A percentile compares a stretch with the other conserved stretches of the same genome.
Evolutionary conservation across 2,888 invertebrate genomes (phyloP).

Genomic region (Rhamphomyia laevipes): DNA sequence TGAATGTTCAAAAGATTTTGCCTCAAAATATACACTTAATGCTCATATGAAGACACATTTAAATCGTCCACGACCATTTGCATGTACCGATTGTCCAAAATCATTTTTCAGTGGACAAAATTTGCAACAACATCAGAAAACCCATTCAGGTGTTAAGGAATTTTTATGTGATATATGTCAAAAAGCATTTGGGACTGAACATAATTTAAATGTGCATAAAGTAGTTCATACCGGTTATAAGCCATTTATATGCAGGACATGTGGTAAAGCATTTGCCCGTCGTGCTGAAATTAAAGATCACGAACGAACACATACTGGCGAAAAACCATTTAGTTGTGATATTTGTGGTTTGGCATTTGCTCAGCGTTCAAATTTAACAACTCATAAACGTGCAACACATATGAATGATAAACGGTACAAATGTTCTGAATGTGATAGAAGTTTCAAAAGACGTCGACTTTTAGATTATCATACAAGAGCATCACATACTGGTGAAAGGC

Average conservation of each 20-base stretch:
- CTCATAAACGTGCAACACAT: constrained; percentile 68
- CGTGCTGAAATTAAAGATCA: constrained; percentile 71
- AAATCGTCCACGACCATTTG: constrained; percentile 52
- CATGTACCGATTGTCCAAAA: constrained; percentile 56
- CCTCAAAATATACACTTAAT: constrained; percentile 66
- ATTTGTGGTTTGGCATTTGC: constrained; percentile 67
- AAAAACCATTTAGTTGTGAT: constrained; percentile 61
- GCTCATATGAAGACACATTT: constrained; percentile 65
- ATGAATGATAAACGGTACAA: constrained; percentile 61
- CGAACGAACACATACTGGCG: constrained; percentile 57
- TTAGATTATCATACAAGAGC: constrained; percentile 74
- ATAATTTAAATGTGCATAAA: constrained; percentile 66
- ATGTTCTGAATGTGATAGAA: constrained; percentile 58
- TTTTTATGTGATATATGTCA: constrained; percentile 31
- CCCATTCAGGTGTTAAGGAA: constrained; percentile 54
- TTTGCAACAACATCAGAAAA: constrained; percentile 60
- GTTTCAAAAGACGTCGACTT: constrained; percentile 54
- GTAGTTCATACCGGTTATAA: constrained; percentile 66
- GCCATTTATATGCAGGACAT: constrained; percentile 56
- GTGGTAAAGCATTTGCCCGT: constrained; percentile 62
- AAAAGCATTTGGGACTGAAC: constrained; percentile 65
- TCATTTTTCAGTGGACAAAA: constrained; percentile 68
- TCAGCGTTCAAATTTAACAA: constrained; percentile 69
- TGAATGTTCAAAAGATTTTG: constrained; percentile 59
- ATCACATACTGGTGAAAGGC: constrained; percentile 67